These are phyloP conservation scores for Papilio elwesi DNA, from an alignment of 2,888 invertebrate genomes.

Conservation along the genomic window DNA sequence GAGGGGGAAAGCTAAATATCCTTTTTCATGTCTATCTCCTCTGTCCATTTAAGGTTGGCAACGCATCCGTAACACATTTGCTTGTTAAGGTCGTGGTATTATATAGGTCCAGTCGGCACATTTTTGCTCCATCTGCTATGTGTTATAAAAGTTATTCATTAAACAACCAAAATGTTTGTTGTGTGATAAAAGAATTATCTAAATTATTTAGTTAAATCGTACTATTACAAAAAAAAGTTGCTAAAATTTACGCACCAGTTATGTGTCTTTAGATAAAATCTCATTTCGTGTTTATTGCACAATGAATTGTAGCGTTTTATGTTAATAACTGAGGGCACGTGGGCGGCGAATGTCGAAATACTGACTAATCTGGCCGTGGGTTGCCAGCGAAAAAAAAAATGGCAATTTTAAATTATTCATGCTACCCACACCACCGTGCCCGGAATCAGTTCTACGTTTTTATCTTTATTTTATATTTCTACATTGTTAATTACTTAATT, in stretches of 20 bases:
- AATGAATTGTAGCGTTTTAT: conserved; percentile 82
- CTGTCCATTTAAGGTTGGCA: too few species aligned
- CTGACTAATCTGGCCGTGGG: conserved; percentile 82
- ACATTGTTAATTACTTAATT: conserved; percentile 79
- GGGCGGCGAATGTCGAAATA: conserved; percentile 80
- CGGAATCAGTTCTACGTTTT: conserved; percentile 59
- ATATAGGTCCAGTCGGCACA: too few species aligned
- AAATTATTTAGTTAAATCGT: background rate
- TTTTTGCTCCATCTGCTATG: too few species aligned
- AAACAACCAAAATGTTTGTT: background rate
- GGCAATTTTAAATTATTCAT: conserved; percentile 83
- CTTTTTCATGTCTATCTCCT: too few species aligned
- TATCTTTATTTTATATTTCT: conserved; percentile 68
- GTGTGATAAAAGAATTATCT: background rate
- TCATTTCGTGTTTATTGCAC: conserved; percentile 78
- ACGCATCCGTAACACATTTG: too few species aligned
- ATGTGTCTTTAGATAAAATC: conserved; percentile 77
- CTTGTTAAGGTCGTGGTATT: too few species aligned
- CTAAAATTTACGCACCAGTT: conserved; percentile 60
- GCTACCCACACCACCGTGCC: conserved; percentile 72
- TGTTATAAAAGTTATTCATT: background rate
- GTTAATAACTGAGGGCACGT: conserved; percentile 74
- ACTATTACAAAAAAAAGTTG: conserved; percentile 32
- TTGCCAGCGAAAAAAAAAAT: conserved; percentile 76
- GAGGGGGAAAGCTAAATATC: too few species aligned